phyloP scores from a whole-genome alignment of 2,888 invertebrate genomes.

The Polia nebulosa region DNA sequence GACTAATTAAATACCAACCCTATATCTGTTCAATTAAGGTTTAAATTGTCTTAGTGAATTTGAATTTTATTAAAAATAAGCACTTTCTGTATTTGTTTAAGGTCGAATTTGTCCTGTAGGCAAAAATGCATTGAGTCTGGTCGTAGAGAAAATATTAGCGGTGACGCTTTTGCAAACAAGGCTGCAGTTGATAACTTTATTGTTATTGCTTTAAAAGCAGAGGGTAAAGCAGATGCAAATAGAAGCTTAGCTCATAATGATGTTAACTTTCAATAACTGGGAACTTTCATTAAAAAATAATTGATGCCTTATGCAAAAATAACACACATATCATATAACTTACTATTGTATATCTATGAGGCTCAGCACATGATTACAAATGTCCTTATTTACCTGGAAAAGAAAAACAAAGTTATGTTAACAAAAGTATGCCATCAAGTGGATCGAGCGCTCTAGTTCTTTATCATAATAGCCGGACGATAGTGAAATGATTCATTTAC shows the following conservation, averaged over 20 bases:
- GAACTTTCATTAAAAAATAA: neutral
- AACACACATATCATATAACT: conserved; percentile 25
- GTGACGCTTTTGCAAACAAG: conserved; percentile 74
- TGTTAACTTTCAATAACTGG: conserved; percentile 33
- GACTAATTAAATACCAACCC: conserved; percentile 68
- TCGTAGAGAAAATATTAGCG: conserved; percentile 75
- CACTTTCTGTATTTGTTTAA: conserved; percentile 70
- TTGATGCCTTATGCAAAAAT: too few relatives aligned
- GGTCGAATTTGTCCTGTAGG: conserved; percentile 74
- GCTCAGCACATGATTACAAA: conserved; percentile 28
- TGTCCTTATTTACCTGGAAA: conserved; percentile 67
- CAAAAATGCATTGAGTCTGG: conserved; percentile 67
- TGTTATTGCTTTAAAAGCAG: conserved; percentile 74
- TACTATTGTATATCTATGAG: conserved; percentile 19
- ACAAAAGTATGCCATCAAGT: conserved; percentile 63
- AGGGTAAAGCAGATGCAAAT: conserved; percentile 47
- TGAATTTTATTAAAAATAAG: conserved; percentile 74
- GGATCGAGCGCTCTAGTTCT: conserved; percentile 56
- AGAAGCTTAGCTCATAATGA: conserved; percentile 43
- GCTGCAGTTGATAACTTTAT: conserved; percentile 80
- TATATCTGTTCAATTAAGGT: conserved; percentile 62
- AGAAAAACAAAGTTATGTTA: conserved; percentile 63
- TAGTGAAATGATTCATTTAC: conserved; percentile 53
- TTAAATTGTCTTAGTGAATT: conserved; percentile 50
- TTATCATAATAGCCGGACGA: conserved; percentile 59